A percentile compares a stretch with the other conserved stretches of the same genome.
These are phyloP conservation scores for Tenthredo notha DNA, from an alignment of 2,888 invertebrate genomes.

Conservation along the genomic window DNA sequence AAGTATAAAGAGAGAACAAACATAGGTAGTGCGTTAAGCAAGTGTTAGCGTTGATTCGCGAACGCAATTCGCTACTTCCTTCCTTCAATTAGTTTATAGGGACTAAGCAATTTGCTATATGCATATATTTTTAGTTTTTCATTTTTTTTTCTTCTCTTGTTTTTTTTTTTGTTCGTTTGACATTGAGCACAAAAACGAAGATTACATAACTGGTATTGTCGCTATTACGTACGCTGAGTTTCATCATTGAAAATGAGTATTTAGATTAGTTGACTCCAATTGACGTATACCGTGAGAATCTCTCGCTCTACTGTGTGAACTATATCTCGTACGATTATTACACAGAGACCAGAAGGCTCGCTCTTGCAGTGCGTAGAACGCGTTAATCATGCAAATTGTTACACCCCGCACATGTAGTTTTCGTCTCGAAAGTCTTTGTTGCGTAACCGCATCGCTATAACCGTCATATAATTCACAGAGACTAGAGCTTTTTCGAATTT, in stretches of 20 bases:
- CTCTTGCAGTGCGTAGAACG: constrained; percentile 14
- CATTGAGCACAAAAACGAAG: constrained; percentile 2
- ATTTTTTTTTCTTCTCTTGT: neutral
- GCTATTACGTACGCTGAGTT: neutral
- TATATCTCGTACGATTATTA: neutral
- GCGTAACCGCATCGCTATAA: neutral
- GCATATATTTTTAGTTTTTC: neutral
- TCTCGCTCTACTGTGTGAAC: constrained; percentile 56
- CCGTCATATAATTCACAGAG: neutral
- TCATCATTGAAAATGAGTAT: constrained; percentile 65
- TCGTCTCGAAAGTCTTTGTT: neutral
- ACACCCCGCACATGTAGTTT: constrained; percentile 3
- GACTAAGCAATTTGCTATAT: neutral
- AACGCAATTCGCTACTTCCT: constrained; percentile 48
- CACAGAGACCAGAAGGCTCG: neutral
- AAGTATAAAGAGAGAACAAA: neutral
- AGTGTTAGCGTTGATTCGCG: constrained; percentile 29
- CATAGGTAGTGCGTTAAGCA: neutral
- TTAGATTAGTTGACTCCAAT: constrained; percentile 78
- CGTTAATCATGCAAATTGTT: constrained; percentile 62
- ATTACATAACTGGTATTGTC: constrained; percentile 23
- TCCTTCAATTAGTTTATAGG: neutral
- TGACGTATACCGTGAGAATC: constrained; percentile 76
- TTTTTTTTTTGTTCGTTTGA: neutral
- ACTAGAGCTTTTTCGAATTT: too few relatives aligned